Percentiles rank a stretch among this genome's conserved stretches.
phyloP scores from a whole-genome alignment of 2,888 invertebrate species.

The Cosmopolites sordidus region DNA sequence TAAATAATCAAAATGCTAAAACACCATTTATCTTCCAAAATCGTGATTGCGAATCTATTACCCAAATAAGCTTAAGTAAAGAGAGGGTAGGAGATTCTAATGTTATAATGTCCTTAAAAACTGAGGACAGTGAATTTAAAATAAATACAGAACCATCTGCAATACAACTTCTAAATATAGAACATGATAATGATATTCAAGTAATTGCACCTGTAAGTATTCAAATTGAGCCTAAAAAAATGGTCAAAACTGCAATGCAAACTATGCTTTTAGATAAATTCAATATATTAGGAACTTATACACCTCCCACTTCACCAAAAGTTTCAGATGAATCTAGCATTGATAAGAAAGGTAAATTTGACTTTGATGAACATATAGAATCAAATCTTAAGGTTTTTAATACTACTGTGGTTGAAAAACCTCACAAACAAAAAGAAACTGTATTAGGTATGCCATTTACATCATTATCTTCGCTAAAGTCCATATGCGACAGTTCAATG shows the following conservation, averaged over 20 bases:
- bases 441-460: slow-evolving; percentile 55
- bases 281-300: slow-evolving; percentile 38
- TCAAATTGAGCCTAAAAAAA: slow-evolving; percentile 18
- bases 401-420: slow-evolving; percentile 40
- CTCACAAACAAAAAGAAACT: slow-evolving; percentile 45
- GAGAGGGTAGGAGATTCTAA: no score
- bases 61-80: not conserved
- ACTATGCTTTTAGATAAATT: slow-evolving; percentile 44
- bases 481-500: slow-evolving; percentile 19
- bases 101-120: no score
- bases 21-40: no score
- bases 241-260: slow-evolving; percentile 41
- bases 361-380: slow-evolving; percentile 11
- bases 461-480: slow-evolving; percentile 37
- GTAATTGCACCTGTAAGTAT: slow-evolving; percentile 32
- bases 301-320: slow-evolving; percentile 38
- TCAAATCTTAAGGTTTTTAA: slow-evolving; percentile 30
- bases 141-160: not conserved
- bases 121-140: not conserved
- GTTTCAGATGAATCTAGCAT: slow-evolving; percentile 1
- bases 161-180: not conserved
- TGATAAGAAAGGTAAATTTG: slow-evolving; percentile 7
- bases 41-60: not conserved
- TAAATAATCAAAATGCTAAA: not conserved
- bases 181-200: slow-evolving; percentile 11